These are phyloP conservation scores for Eueremaeus valkanovi DNA, from an alignment of 2,888 invertebrate species.

Conservation along the genomic window DNA sequence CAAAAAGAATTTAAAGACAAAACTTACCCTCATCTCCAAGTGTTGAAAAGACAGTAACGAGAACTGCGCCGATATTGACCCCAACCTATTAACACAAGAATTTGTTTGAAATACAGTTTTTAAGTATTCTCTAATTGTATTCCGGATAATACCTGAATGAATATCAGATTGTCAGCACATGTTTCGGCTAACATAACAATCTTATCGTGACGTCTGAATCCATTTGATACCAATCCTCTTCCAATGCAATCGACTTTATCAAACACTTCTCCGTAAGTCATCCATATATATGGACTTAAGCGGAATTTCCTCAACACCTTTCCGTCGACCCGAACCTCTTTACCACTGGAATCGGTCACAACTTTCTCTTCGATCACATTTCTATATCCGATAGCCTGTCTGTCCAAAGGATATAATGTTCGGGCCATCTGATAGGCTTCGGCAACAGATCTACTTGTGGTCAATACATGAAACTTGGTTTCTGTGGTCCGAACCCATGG, in stretches of 20 bases:
- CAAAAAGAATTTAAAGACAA: background rate
- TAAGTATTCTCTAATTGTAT: background rate
- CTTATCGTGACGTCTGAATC: slow-evolving; percentile 11
- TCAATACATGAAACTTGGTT: background rate
- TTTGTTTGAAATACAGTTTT: background rate
- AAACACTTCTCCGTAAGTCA: slow-evolving; percentile 63
- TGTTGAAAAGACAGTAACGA: slow-evolving; percentile 61
- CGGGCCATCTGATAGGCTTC: background rate
- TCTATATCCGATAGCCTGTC: slow-evolving; percentile 12
- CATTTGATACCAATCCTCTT: slow-evolving; percentile 23
- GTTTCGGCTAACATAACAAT: slow-evolving; percentile 35
- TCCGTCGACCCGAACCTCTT: slow-evolving; percentile 36
- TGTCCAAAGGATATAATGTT: background rate
- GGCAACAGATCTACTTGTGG: background rate
- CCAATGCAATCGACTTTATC: slow-evolving; percentile 22
- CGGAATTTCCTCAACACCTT: slow-evolving; percentile 34
- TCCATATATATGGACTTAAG: slow-evolving; percentile 77
- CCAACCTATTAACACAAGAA: background rate
- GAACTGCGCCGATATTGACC: slow-evolving; percentile 11
- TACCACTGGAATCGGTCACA: background rate
- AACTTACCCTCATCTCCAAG: slow-evolving; percentile 73
- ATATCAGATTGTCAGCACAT: slow-evolving; percentile 37
- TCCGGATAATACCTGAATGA: background rate
- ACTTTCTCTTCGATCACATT: slow-evolving; percentile 23
- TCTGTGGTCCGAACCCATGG: background rate